Evolutionary conservation across 2,113 vertebrate species (phyloP), one percentile per base, ranked within the genome.

Genomic region (Cryptomyrus ogoouensis): DNA sequence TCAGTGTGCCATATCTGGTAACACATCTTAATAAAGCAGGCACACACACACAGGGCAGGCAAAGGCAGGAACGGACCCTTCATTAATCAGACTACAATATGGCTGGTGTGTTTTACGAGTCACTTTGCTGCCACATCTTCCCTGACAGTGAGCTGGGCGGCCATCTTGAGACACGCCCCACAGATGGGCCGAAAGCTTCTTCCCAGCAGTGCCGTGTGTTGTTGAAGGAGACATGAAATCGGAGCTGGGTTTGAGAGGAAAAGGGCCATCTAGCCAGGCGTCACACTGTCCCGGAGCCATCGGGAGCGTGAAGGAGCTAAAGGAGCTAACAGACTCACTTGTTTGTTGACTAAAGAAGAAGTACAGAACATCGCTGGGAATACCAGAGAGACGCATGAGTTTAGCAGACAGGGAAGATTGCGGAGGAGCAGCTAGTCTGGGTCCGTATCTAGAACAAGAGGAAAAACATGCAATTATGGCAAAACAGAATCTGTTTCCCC

Each of bases 401-500:
- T 47, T 84, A 44, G 77, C 77, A 7, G 77, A 12, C 39, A 19
- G 19, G 5, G 17, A 83, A 83, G 39, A 83, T 15, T 88, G 86
- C 17, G 24, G 6, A 8, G 52, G 88, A 88, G 24, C 1, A 27
- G 83, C 44, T 31, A 50, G 70, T 88, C 56, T 80, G 62, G 27
- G 49, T 21, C 83, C 53, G 47, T 50, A 47, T 49, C 70, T 39
- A 83, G 19, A 56, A 83, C 77, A 2, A 87, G 49, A 56, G 49
- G 31, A 83, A 89, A 89, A 89, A 39, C 47, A 52, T 53, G 35
- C 74, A 89, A 83, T 83, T 53, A 83, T 44, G 50, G 47, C 42
- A 39, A 77, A 39, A 89, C 47, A 31, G 35, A 27, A 39, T 52
- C 74, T 24, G 49, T 53, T 49, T 89, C 66, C 88, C 6, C 3